Conservation (phyloP, 2,888 invertebrate genomes). For the Lamellibrachia satsuma region DNA sequence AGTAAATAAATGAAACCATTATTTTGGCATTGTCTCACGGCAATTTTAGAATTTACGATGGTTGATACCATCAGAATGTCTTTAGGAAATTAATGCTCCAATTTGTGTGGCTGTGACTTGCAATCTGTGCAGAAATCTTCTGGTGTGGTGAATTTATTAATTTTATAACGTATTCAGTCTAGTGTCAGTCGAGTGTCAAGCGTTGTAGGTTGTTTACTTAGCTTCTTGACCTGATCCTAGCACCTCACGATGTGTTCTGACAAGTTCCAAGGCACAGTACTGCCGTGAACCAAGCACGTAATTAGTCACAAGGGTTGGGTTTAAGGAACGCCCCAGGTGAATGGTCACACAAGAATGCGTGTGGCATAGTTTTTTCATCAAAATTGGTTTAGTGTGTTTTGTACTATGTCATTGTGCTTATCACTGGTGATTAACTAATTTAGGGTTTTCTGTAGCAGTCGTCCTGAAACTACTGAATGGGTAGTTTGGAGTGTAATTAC, state of each 20-base stretch:
- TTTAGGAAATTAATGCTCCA: not conserved
- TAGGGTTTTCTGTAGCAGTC: too few relatives aligned
- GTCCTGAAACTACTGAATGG: too few relatives aligned
- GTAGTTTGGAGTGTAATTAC: too few relatives aligned
- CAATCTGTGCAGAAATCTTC: not conserved
- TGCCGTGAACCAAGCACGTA: not conserved
- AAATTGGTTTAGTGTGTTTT: not conserved
- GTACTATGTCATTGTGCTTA: not conserved
- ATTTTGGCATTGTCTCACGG: not conserved
- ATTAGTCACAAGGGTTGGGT: not conserved
- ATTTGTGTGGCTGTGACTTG: not conserved
- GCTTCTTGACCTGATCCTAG: not conserved
- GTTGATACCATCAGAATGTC: not conserved
- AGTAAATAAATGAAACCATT: not conserved
- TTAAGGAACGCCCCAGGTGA: not conserved
- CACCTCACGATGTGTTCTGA: not conserved
- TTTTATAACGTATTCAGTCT: not conserved
- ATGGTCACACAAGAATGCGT: not conserved
- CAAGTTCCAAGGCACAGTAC: not conserved
- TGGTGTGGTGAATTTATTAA: not conserved
- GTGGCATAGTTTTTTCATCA: not conserved
- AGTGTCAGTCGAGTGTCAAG: not conserved
- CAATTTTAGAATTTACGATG: not conserved
- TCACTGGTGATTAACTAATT: too few relatives aligned
- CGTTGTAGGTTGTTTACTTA: not conserved